Base-by-base conservation (phyloP, 2,888 invertebrate species). In the Orthosia gothica region DNA sequence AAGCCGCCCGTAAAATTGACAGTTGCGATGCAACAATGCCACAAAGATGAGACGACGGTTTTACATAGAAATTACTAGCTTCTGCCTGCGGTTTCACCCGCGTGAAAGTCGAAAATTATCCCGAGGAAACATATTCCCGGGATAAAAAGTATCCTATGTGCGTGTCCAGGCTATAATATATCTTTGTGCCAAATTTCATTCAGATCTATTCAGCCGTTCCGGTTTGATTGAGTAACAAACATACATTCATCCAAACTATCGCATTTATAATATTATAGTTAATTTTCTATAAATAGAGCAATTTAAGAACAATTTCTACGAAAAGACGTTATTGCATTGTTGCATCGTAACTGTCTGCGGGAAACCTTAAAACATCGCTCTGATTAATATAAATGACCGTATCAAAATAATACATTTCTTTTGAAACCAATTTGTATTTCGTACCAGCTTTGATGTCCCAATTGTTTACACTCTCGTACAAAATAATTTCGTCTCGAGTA, bases 401-500 rank as follows among this genome's bases (percentile, higher is more conserved):
- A 32, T 16, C 16, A 61, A 47, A 26, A n/a, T n/a, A 18, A 5
- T 20, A 57, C 0, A 47, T 63, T 65, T 47, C 15, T 47, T 47
- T 40, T 23, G 15, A 77, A 61, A 40, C 13, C 26, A 71, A 55
- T 70, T 77, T 45, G 12, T 18, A n/a, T 13, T 23, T 40, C 20
- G 23, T 20, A 23, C 5, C 47, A 23, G 12, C 52, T 58, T 57
- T 66, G 20, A 62, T 64, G 23, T 79, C 47, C 32, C 16, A 20
- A 67, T 57, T 74, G 26, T 57, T 47, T 66, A 63, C 54, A 74
- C 26, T 65, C 2, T 4, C 7, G 47, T 32, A n/a, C 26, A 59
- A 68, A 80, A 81, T 64, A 50, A 55, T 55, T 68, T 55, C 18
- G 13, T 20, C 45, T 64, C 15, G 15, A 64, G n/a, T 23, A 26